These are phyloP conservation scores for Agriopis aurantiaria DNA, from an alignment of 2,888 invertebrate genomes.

Conservation along the genomic window DNA sequence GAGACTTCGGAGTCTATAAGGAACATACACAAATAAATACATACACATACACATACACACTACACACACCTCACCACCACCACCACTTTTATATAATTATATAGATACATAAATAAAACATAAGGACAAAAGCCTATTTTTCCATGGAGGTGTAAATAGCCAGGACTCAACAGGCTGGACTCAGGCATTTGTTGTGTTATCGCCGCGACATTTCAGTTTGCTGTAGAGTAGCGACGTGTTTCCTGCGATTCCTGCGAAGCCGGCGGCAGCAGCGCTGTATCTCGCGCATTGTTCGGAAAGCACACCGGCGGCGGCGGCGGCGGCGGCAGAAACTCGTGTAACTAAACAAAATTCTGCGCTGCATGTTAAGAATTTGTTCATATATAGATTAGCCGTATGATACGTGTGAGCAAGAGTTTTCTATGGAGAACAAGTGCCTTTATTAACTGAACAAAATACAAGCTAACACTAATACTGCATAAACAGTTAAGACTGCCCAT, in stretches of 20 bases:
- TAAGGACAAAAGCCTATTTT: neutral
- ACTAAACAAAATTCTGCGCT: conserved; percentile 50
- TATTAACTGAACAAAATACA: too few species aligned
- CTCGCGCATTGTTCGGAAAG: conserved; percentile 57
- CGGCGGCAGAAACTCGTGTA: neutral
- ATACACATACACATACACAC: too few species aligned
- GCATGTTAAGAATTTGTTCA: neutral
- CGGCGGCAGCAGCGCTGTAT: conserved; percentile 50
- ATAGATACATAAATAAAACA: too few species aligned
- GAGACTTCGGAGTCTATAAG: too few species aligned
- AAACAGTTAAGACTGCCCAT: too few species aligned
- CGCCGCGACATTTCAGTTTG: conserved; percentile 49
- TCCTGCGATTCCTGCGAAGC: conserved; percentile 63
- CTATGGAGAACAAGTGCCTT: too few species aligned
- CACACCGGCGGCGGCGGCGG: neutral
- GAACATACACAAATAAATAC: too few species aligned
- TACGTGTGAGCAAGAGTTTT: neutral
- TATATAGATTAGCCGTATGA: neutral
- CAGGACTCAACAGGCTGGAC: neutral
- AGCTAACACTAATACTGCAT: too few species aligned
- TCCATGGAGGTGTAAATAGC: neutral
- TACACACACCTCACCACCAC: too few species aligned
- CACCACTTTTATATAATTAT: too few species aligned
- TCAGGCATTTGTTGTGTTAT: conserved; percentile 45
- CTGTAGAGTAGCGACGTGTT: conserved; percentile 56